Evolutionary conservation across 2,113 vertebrate genomes (phyloP), one percentile per base, ranked within the genome.

Genomic region (Fregata magnificens): DNA sequence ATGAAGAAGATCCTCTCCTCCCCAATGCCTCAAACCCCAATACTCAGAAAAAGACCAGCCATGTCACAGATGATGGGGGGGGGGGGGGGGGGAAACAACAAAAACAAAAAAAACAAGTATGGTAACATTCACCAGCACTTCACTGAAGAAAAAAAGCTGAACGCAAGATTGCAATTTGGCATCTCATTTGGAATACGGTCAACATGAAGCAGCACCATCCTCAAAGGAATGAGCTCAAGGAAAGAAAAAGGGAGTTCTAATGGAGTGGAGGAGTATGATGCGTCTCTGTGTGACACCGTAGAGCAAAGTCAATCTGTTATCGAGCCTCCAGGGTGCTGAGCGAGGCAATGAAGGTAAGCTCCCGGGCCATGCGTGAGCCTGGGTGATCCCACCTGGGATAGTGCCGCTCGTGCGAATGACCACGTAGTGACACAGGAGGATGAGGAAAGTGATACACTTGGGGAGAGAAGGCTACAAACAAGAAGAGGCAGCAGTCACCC

Each of bases 211-310:
- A 87, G 40, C 49, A 74, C 11, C 7, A 59, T 55, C n/a, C n/a
- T 29, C 71, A 14, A 32, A n/a, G 26, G 90, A 19, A 73, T 13
- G 24, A 82, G 58, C 29, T 59, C 14, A 25, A 26, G 42, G 38
- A 63, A 92, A 50, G 13, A 36, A 85, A 72, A 59, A 65, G 12
- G 7, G 34, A 87, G 14, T 49, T 42, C 13, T 62, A 44, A 86
- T 5, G 15, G 56, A 71, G 29, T 10, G 22, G 52, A 59, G 21
- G 49, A 21, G 28, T 31, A 29, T 3, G 34, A 73, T 3, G 2
- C 7, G 49, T 63, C 53, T 72, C 62, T 69, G 49, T 16, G 29
- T 69, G 47, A 74, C 32, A 58, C 5, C 0, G 0, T 0, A 70
- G 34, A 22, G 44, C 45, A 62, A 31, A 70, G 25, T 6, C 69